Conservation (phyloP, 2,797 vertebrate genomes). For the Sebastiscus albofasciatus region DNA sequence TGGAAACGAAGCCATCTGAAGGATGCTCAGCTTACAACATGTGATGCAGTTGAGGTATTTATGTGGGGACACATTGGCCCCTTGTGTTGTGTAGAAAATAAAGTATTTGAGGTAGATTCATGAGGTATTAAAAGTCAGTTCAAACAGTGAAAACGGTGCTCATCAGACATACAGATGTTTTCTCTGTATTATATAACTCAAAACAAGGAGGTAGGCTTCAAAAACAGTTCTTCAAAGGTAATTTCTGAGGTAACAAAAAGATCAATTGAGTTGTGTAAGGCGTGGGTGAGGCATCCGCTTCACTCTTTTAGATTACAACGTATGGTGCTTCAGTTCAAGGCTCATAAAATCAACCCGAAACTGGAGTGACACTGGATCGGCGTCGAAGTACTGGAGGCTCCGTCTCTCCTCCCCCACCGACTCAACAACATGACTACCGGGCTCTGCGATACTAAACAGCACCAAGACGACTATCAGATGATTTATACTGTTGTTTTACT, state of each 20-base stretch:
- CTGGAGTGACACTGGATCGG: constrained; percentile 54
- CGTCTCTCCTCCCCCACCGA: constrained; percentile 76
- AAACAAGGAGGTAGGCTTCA: constrained; percentile 40
- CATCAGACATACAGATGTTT: constrained; percentile 3
- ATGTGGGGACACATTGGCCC: constrained; percentile 51
- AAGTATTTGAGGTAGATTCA: constrained; percentile 73
- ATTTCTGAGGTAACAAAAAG: constrained; percentile 22
- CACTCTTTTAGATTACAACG: neutral
- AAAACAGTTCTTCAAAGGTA: constrained; percentile 9
- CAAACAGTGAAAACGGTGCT: constrained; percentile 41
- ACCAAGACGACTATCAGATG: neutral
- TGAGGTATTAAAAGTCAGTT: constrained; percentile 51
- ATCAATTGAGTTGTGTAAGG: constrained; percentile 32
- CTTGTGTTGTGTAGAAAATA: constrained; percentile 15
- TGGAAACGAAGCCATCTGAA: constrained; percentile 90
- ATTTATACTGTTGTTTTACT: neutral
- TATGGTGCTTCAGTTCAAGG: constrained; percentile 7
- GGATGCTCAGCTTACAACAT: constrained; percentile 61
- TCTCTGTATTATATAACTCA: constrained; percentile 30
- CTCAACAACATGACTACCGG: constrained; percentile 79
- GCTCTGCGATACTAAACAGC: constrained; percentile 47
- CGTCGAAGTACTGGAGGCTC: constrained; percentile 53
- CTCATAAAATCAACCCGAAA: constrained; percentile 47
- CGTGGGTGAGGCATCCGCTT: constrained; percentile 8
- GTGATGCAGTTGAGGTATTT: constrained; percentile 52